Base-by-base conservation (phyloP, 2,113 vertebrate species). In the Urocolius indicus region DNA sequence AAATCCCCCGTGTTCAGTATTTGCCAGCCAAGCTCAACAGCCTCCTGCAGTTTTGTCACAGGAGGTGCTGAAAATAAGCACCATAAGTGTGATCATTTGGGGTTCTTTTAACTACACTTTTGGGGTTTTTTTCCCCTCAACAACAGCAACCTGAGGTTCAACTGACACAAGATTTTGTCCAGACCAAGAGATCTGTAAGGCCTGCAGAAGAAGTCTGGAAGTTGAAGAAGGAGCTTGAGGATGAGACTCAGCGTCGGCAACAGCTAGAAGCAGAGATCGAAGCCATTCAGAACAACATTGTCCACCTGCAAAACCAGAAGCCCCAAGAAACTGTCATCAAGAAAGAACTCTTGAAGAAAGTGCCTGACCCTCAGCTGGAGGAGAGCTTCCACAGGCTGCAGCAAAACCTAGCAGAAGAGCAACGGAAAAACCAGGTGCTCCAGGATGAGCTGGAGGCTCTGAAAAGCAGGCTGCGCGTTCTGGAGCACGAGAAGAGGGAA, bases 271-370 rank as follows among this genome's bases (percentile, higher is more conserved):
- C 94, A 0, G 99, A 99, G 96, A 98, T 99, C 80, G 93, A 97
- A 93, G 97, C 95, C 41, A 98, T 99, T 71, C 99, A 99, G 93
- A 98, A 98, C 29, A 99, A 99, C 81, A 99, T 99, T 36, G 97
- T 98, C 87, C 76, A 98, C 36, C 98, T 99, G 81, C 99, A 99
- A 95, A 98, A 98, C 74, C 99, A 98, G 91, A 99, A 98, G 93
- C 99, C 99, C 1, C 99, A 99, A 87, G 99, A 99, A 84, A 98
- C 98, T 0, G 92, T 99, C 34, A 95, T 99, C 68, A 99, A 98
- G 96, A 99, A 98, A 51, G 99, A 99, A 84, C 96, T 99, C 63
- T 97, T 99, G 84, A 99, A 99, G 94, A 99, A 98, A 93, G 98
- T 99, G 54, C 98, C 99, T 3, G 99, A 99, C 76, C 99, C 99